Percentiles rank a stretch among this genome's conserved stretches.
phyloP scores from a whole-genome alignment of 2,113 vertebrate genomes.

The Urocitellus parryii region DNA sequence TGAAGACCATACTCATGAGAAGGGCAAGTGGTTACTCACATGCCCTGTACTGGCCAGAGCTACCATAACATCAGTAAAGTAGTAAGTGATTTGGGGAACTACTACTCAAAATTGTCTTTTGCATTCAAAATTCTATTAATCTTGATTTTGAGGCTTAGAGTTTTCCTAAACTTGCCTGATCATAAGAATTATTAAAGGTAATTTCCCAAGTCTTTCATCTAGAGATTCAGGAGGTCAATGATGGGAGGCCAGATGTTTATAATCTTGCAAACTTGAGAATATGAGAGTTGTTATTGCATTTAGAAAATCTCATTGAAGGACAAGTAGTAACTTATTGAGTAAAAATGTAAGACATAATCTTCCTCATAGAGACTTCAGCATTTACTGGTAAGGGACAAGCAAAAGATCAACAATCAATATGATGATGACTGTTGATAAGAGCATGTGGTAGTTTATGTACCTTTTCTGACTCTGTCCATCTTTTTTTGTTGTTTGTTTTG shows the following conservation, averaged over 20 bases:
- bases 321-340: background rate
- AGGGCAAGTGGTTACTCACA: background rate
- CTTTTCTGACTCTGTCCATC: background rate
- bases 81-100: background rate
- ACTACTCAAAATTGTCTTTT: conserved; percentile 9
- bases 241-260: background rate
- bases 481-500: too few species aligned
- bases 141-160: background rate
- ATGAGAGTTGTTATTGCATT: background rate
- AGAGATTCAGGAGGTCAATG: background rate
- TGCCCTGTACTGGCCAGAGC: background rate
- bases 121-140: background rate
- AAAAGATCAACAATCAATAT: background rate
- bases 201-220: background rate
- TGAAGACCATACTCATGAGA: background rate
- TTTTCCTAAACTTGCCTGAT: conserved; percentile 32
- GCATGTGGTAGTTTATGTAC: background rate
- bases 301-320: conserved; percentile 12
- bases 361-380: background rate
- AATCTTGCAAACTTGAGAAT: conserved; percentile 15
- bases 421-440: background rate
- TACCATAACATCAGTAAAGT: background rate
- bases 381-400: background rate
- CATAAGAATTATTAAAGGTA: background rate
- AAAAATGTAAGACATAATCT: conserved; percentile 25